Base-by-base conservation (phyloP, 1,140 invertebrate genomes). In the Zaprionus tsacasi region DNA sequence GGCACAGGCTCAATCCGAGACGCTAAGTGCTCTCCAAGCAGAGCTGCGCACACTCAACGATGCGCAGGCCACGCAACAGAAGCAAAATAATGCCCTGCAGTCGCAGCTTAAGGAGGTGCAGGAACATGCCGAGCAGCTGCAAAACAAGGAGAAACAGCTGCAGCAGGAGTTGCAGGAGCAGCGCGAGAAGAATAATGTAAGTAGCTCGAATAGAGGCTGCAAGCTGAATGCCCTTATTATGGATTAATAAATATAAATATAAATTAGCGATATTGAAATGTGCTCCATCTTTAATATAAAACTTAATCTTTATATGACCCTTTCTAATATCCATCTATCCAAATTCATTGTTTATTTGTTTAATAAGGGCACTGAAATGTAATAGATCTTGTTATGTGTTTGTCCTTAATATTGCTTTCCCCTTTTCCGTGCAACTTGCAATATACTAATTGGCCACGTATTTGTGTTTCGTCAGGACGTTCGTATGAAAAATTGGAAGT, bases 401-500 rank as follows among this genome's bases (percentile, higher is more conserved):
- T 15, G 40, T 15, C 6, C 8, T n/a, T 55, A 1, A 25, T 27
- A n/a, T 33, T 27, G 27, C 3, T 1, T 17, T 50, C 8, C 11
- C 10, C 8, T 55, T 17, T 40, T 11, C 12, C 25, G 11, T 8
- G 33, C 7, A 35, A 35, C 33, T 35, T 35, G 33, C 33, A 7
- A 35, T 0, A 8, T 35, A 35, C 33, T 35, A 35, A 35, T 35
- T 10, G 67, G 74, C 81, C 48, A 68, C 85, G 85, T 89, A 76
- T 78, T 73, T 79, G 69, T 79, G 67, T 89, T 82, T 80, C 82
- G 78, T 81, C 83, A 96, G 96, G 96, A 97, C 91, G 95, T 97
- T 93, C 95, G 96, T 93, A 95, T 94, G 94, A 96, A 96, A 94
- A 97, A 97, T 94, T 97, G 96, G 96, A 97, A 96, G 95, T 95